phyloP scores from a whole-genome alignment of 2,888 invertebrate species.

The Nesidiocoris tenuis region DNA sequence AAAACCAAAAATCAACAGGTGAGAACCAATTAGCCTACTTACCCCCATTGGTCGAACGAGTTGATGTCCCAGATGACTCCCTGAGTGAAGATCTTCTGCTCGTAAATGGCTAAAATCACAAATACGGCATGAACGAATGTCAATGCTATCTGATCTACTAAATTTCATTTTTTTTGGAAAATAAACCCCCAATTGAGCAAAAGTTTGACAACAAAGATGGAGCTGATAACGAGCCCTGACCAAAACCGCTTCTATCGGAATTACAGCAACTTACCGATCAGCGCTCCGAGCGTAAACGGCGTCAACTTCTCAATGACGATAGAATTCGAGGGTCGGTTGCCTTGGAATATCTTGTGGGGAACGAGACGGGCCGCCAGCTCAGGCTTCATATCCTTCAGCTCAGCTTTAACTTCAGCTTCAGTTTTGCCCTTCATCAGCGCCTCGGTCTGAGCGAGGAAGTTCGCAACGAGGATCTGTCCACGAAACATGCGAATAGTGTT shows the following conservation, averaged over 20 bases:
- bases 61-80: slow-evolving; percentile 99
- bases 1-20: no score
- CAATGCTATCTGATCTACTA: no score
- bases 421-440: slow-evolving; percentile 87
- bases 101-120: slow-evolving; percentile 71
- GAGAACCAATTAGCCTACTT: no score
- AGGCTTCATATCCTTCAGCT: slow-evolving; percentile 59
- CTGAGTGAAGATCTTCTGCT: slow-evolving; percentile 98
- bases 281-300: slow-evolving; percentile 87
- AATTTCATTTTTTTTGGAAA: no score
- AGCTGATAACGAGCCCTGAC: no score
- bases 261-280: slow-evolving; percentile 87
- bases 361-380: slow-evolving; percentile 74
- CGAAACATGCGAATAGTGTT: no score
- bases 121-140: no score
- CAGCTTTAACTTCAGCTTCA: slow-evolving; percentile 68
- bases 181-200: no score
- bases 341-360: slow-evolving; percentile 95
- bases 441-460: slow-evolving; percentile 98
- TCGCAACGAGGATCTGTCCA: slow-evolving; percentile 87
- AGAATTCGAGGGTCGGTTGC: slow-evolving; percentile 96
- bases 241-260: no score
- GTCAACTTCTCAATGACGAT: slow-evolving; percentile 88
- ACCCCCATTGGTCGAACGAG: slow-evolving; percentile 99
- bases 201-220: no score